Conservation (phyloP, 1,140 invertebrate genomes). For the Cardiocondyla obscurior region DNA sequence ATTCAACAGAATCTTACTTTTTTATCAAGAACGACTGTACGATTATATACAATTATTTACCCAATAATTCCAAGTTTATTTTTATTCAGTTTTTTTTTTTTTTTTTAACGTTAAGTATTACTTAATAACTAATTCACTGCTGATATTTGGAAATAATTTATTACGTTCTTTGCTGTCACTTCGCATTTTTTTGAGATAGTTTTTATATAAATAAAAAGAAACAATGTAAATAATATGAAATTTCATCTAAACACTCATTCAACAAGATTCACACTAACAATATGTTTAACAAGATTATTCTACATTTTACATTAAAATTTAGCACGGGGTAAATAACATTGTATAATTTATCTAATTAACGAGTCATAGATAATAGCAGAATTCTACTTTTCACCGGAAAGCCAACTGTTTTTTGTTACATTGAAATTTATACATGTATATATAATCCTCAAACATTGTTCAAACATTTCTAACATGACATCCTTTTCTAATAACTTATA, state of each 20-base stretch:
- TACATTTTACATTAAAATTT: constrained; percentile 51
- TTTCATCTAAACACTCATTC: constrained; percentile 42
- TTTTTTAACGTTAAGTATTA: constrained; percentile 6
- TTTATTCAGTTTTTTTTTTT: too few species aligned
- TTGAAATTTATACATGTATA: neutral
- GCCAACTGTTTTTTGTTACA: neutral
- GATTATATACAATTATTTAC: too few species aligned
- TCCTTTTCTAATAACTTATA: neutral
- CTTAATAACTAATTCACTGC: neutral
- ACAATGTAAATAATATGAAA: constrained; percentile 19
- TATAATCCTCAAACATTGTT: neutral
- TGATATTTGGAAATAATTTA: constrained; percentile 17
- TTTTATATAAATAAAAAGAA: constrained; percentile 22
- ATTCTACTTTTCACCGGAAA: constrained; percentile 7
- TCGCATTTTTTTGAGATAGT: constrained; percentile 26
- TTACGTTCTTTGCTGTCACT: constrained; percentile 14
- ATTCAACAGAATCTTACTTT: neutral
- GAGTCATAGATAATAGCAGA: neutral
- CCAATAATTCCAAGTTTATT: too few species aligned
- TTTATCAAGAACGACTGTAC: neutral
- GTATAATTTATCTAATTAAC: constrained; percentile 41
- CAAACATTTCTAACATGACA: constrained; percentile 6
- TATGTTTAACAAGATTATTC: constrained; percentile 45
- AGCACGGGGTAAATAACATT: constrained; percentile 40
- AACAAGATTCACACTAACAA: constrained; percentile 47